These are phyloP conservation scores for Polypterus senegalus DNA, from an alignment of 2,113 vertebrate species.

Conservation along the genomic window DNA sequence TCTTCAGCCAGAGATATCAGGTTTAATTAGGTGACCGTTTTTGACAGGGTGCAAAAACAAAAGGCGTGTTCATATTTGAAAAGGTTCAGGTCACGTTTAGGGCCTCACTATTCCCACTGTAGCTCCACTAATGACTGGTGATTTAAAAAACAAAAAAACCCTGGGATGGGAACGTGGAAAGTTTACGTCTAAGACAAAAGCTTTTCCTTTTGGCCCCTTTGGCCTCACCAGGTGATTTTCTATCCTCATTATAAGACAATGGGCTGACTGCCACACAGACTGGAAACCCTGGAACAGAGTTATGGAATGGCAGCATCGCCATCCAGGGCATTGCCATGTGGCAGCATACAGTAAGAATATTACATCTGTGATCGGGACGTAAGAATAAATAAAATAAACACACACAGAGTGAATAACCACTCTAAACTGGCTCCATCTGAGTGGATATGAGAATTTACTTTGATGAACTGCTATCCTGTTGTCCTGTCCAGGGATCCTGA, in stretches of 20 bases:
- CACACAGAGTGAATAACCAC: no score
- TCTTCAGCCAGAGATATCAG: conserved; percentile 79
- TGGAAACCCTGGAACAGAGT: conserved; percentile 41
- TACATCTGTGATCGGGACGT: no score
- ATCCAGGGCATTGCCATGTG: no score
- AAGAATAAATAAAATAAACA: no score
- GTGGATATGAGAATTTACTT: no score
- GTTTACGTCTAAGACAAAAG: conserved; percentile 61
- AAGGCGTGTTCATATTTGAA: conserved; percentile 76
- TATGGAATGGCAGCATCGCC: background rate
- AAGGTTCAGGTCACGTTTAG: conserved; percentile 74
- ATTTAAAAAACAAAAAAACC: conserved; percentile 52
- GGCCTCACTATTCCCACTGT: conserved; percentile 62
- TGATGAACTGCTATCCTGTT: no score
- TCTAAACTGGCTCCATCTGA: no score
- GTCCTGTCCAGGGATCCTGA: no score
- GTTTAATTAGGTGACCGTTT: conserved; percentile 93
- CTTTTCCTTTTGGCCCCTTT: conserved; percentile 64
- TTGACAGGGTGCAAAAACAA: conserved; percentile 89
- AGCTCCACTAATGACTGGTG: conserved; percentile 76
- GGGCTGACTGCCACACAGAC: conserved; percentile 50
- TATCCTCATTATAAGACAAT: conserved; percentile 49
- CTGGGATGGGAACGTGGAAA: conserved; percentile 41
- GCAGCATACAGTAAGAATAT: no score
- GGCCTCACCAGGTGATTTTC: conserved; percentile 78